Evolutionary conservation across 1,140 invertebrate species (phyloP).

Genomic region (Drosophila bifasciata): DNA sequence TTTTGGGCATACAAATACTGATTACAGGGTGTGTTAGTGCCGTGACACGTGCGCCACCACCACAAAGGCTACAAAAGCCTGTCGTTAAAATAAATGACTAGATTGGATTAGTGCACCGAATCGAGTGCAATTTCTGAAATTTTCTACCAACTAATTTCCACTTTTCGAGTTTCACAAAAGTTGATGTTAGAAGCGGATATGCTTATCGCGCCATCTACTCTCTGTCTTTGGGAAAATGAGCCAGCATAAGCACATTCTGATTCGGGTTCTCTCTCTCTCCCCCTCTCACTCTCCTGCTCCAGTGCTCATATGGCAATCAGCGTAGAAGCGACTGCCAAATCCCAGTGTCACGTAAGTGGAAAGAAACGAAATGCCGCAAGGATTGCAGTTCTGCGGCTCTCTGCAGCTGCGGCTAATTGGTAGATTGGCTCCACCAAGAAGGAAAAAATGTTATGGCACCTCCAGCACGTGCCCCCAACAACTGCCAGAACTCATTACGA

Average conservation of each 20-base stretch:
- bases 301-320: conserved; percentile 22
- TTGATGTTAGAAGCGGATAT: conserved; percentile 32
- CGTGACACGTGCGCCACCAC: conserved; percentile 14
- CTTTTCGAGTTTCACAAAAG: conserved; percentile 35
- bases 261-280: background rate
- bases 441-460: conserved; percentile 62
- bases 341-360: conserved; percentile 42
- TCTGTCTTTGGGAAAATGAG: conserved; percentile 34
- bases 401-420: conserved; percentile 55
- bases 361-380: conserved; percentile 27
- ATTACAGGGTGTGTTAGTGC: too few relatives aligned
- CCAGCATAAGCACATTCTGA: conserved; percentile 25
- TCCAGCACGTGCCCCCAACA: conserved; percentile 32
- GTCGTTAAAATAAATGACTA: conserved; percentile 23
- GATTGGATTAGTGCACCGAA: conserved; percentile 27
- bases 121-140: background rate
- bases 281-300: background rate
- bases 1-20: too few relatives aligned
- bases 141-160: background rate
- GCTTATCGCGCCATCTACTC: conserved; percentile 24
- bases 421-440: conserved; percentile 24
- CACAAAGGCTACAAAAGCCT: too few relatives aligned
- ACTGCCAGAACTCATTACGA: conserved; percentile 41
- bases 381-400: conserved; percentile 24
- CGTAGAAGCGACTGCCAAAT: conserved; percentile 33